These are phyloP conservation scores for Chrysochloris asiatica DNA, from an alignment of 2,113 vertebrate species.

Conservation along the genomic window DNA sequence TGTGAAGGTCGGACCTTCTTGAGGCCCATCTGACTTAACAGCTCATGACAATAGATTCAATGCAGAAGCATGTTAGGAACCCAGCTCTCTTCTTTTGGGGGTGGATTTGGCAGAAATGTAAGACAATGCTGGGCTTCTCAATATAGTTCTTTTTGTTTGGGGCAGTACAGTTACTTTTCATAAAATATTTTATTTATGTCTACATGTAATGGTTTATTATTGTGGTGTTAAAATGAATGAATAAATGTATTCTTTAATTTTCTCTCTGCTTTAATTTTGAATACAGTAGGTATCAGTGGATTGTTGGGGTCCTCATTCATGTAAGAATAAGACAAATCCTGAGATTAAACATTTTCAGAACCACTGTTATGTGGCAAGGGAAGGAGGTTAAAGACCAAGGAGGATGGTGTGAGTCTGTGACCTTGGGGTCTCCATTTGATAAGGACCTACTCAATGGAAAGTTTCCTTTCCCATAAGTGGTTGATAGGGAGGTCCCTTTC, in stretches of 20 bases:
- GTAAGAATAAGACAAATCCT: background rate
- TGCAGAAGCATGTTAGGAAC: no score
- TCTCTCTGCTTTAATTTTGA: background rate
- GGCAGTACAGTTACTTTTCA: background rate
- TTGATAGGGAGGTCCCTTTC: background rate
- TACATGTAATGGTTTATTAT: background rate
- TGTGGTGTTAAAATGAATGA: background rate
- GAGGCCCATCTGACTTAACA: background rate
- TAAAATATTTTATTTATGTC: background rate
- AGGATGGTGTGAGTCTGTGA: fast-evolving
- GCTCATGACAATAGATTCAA: no score
- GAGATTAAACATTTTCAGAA: background rate
- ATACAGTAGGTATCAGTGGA: background rate
- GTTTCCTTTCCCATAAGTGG: background rate
- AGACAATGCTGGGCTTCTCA: background rate
- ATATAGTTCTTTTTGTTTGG: background rate
- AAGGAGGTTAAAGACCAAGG: background rate
- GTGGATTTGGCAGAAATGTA: no score
- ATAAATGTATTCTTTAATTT: background rate
- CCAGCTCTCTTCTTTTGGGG: no score
- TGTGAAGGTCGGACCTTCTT: background rate
- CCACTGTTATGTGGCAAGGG: background rate
- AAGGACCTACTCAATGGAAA: background rate
- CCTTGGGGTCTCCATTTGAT: background rate
- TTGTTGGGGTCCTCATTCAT: background rate